These are phyloP conservation scores for Eurystomus gularis DNA, from an alignment of 2,113 vertebrate species.

Conservation along the genomic window DNA sequence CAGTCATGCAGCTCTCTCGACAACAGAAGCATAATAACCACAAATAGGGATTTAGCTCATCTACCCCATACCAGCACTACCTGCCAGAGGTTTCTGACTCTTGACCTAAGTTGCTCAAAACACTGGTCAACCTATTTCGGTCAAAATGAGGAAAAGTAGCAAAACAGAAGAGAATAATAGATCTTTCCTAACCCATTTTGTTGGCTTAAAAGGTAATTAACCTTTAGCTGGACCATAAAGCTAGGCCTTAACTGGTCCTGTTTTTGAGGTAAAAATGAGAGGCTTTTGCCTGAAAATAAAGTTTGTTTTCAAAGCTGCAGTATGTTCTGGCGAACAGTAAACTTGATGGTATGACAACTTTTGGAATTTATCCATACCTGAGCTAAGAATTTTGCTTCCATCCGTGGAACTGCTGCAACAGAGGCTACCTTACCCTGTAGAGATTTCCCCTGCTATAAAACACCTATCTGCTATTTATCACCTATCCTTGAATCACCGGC, in stretches of 20 bases:
- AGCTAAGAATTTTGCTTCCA: not conserved
- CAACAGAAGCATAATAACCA: not conserved
- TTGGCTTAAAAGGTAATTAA: conserved; percentile 12
- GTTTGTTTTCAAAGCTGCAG: not conserved
- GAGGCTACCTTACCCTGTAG: not conserved
- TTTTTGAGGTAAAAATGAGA: not conserved
- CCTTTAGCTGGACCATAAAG: conserved; percentile 5
- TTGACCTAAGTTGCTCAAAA: not conserved
- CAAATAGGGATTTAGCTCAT: not conserved
- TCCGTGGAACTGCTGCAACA: not conserved
- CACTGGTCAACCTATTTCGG: not conserved
- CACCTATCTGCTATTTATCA: not conserved
- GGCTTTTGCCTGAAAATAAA: not conserved
- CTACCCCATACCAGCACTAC: not conserved
- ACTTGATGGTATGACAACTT: not conserved
- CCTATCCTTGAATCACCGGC: not conserved
- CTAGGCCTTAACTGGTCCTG: not conserved
- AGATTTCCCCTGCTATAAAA: not conserved
- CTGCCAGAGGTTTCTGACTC: not conserved
- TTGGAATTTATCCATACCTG: not conserved
- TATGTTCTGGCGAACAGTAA: not conserved
- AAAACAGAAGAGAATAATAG: not conserved
- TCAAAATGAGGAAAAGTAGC: not conserved
- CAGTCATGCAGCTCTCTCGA: not conserved
- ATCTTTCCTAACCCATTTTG: not conserved